phyloP scores from a whole-genome alignment of 2,797 vertebrate species.

The Pteropus rufus region DNA sequence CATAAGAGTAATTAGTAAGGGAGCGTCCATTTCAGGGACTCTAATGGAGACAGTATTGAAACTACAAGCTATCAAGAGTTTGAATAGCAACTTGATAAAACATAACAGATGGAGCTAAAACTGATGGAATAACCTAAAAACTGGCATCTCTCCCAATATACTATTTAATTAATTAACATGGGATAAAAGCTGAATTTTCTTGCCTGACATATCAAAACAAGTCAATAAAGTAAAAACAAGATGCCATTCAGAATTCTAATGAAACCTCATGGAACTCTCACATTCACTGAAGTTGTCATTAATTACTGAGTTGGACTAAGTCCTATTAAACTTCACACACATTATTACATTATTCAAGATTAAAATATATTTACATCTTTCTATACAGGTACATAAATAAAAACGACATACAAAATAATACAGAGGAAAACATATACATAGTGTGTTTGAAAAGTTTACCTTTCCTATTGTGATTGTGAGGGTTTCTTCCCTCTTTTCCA shows the following conservation, averaged over 20 bases:
- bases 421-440: neutral
- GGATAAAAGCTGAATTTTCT: neutral
- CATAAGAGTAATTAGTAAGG: neutral
- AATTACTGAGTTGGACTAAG: neutral
- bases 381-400: neutral
- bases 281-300: neutral
- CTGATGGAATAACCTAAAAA: neutral
- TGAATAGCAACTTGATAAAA: slow-evolving; percentile 25
- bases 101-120: neutral
- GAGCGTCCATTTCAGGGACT: neutral
- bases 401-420: neutral
- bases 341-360: neutral
- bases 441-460: neutral
- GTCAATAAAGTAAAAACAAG: slow-evolving; percentile 13
- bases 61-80: neutral
- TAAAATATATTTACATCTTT: neutral
- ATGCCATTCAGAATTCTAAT: neutral
- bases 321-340: neutral
- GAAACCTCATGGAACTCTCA: neutral
- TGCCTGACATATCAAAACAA: slow-evolving; percentile 19
- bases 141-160: neutral
- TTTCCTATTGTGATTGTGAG: neutral
- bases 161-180: neutral
- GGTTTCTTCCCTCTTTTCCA: neutral
- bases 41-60: neutral